Percentiles rank a stretch among this genome's conserved stretches.
Conservation (phyloP, 1,140 invertebrate species). For the Formica selysi region DNA sequence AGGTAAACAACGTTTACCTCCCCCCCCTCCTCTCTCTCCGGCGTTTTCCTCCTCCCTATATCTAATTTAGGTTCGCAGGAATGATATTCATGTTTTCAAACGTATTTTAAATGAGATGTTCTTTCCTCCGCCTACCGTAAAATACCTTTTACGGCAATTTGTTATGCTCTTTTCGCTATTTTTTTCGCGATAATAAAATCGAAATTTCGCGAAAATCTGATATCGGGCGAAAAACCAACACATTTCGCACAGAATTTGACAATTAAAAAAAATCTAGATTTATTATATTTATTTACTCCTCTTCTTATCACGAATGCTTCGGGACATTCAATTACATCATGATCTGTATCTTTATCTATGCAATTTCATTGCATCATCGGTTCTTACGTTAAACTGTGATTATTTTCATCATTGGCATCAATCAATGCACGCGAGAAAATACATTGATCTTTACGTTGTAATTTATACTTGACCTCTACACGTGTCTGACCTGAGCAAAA, state of each 20-base stretch:
- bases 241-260: not conserved
- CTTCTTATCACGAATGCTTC: not conserved
- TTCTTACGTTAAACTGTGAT: conserved; percentile 34
- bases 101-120: conserved; percentile 4
- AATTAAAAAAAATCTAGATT: too few relatives aligned
- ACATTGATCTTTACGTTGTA: not conserved
- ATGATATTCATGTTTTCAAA: not conserved
- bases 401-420: conserved; percentile 18
- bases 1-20: conserved; percentile 66
- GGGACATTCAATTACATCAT: conserved; percentile 8
- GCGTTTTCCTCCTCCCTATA: not conserved
- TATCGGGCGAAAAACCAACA: not conserved
- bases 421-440: not conserved
- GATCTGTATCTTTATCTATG: not conserved
- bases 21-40: not conserved
- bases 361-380: conserved; percentile 19
- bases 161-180: not conserved
- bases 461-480: not conserved
- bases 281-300: conserved; percentile 1
- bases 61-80: conserved; percentile 53
- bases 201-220: not conserved
- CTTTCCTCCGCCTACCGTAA: not conserved
- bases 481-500: not conserved
- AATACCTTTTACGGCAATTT: not conserved
- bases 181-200: not conserved